Conservation (phyloP, 1,140 invertebrate species). For the Ganaspis sp. region DNA sequence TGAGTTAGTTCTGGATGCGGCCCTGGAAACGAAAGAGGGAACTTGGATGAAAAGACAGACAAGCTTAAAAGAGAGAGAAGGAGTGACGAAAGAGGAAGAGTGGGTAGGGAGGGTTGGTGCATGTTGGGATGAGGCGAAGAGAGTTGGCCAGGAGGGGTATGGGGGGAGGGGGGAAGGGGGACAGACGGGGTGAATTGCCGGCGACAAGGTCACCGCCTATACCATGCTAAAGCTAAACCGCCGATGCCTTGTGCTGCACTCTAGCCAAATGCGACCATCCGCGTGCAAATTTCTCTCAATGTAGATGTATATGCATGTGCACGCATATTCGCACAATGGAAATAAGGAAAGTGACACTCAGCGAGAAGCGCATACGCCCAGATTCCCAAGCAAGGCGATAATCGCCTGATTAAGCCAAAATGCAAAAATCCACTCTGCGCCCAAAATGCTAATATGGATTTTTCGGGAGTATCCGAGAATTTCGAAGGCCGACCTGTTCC, state of each 20-base stretch:
- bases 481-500: slow-evolving; percentile 9
- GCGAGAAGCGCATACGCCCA: not conserved
- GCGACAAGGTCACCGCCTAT: slow-evolving; percentile 77
- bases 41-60: slow-evolving; percentile 50
- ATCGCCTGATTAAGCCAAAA: not conserved
- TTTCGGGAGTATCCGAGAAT: not conserved
- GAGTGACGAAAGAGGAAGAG: slow-evolving; percentile 48
- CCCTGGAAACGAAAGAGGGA: slow-evolving; percentile 45
- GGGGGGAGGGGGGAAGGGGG: slow-evolving; percentile 61
- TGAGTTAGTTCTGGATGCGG: not conserved
- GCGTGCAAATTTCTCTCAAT: slow-evolving; percentile 30
- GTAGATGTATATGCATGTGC: slow-evolving; percentile 34
- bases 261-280: slow-evolving; percentile 55
- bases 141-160: slow-evolving; percentile 39
- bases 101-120: slow-evolving; percentile 44
- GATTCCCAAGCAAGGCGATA: not conserved
- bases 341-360: slow-evolving; percentile 71
- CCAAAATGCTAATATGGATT: not conserved
- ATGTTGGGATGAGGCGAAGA: slow-evolving; percentile 40
- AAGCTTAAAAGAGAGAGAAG: slow-evolving; percentile 44
- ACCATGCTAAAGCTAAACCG: slow-evolving; percentile 63
- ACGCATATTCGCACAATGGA: slow-evolving; percentile 59
- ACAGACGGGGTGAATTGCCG: slow-evolving; percentile 77
- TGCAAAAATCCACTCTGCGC: not conserved
- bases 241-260: slow-evolving; percentile 56